Evolutionary conservation across 2,113 vertebrate species (phyloP), one percentile per base, ranked within the genome.

Genomic region (Planiliza haematocheilus): DNA sequence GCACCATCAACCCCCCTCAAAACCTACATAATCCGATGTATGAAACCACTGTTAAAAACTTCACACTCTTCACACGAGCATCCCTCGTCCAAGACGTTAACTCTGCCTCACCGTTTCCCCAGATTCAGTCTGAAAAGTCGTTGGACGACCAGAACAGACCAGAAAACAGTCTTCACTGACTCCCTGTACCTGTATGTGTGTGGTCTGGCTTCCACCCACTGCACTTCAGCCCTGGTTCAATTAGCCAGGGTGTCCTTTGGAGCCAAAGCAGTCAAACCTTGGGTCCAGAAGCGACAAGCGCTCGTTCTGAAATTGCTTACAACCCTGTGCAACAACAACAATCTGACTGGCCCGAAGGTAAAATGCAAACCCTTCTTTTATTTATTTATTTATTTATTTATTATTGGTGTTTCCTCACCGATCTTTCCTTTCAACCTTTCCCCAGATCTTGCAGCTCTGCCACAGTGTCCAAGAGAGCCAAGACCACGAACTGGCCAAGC

Each of bases 341-440:
- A 57, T 8, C 92, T 96, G n/a, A 96, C 95, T 0, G 97, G 96
- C 1, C 96, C 96, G 2, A 98, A 96, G 83, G 81, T 91, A 85
- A 39, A 43, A 14, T n/a, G 2, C 12, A 30, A 36, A 5, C 38
- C 49, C 18, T 48, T 0, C 1, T 64, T n/a, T n/a, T n/a, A n/a
- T n/a, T n/a, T n/a, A n/a, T n/a, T n/a, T n/a, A 16, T 49, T 21
- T 21, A 11, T 13, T 17, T n/a, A 0, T n/a, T 55, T 59, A 36
- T 1, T 51, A 8, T 63, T n/a, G n/a, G n/a, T n/a, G 53, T 6
- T 62, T 7, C 38, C n/a, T 38, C 34, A 11, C 14, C 51, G 7
- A 69, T 45, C 2, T 12, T 48, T 18, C 4, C 2, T 9, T 52
- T 4, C 12, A 0, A 13, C 36, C 7, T 71, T 16, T 38, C 30